A percentile compares a stretch with the other conserved stretches of the same genome.
These are phyloP conservation scores for Metopia argyrocephala DNA, from an alignment of 2,888 invertebrate species.

Conservation along the genomic window DNA sequence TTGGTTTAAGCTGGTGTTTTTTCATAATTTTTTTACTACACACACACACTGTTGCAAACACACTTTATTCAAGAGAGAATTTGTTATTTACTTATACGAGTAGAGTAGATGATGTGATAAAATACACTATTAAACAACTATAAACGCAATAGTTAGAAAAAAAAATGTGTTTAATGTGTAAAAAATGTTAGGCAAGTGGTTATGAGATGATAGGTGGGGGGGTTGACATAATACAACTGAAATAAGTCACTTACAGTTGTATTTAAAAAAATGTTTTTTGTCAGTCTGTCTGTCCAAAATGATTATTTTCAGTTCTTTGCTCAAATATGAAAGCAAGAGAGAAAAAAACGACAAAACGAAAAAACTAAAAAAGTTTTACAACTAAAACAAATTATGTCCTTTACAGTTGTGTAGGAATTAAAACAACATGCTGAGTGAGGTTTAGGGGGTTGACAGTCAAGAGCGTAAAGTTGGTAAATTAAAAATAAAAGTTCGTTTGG, in stretches of 20 bases:
- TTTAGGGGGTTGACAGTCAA: neutral
- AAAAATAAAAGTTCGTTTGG: constrained; percentile 23
- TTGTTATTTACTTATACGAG: constrained; percentile 49
- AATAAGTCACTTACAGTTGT: constrained; percentile 45
- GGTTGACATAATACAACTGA: constrained; percentile 7
- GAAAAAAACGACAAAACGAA: no score
- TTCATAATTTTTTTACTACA: neutral
- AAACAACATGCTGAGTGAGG: neutral
- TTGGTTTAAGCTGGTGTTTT: neutral
- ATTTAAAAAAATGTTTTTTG: constrained; percentile 10
- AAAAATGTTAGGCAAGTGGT: no score
- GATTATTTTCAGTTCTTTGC: constrained; percentile 11
- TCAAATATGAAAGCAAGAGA: constrained; percentile 37
- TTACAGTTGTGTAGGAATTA: constrained; percentile 50
- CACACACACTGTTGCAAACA: neutral
- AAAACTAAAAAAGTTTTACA: constrained; percentile 55
- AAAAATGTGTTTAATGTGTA: no score
- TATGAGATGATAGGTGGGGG: no score
- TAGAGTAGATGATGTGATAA: constrained; percentile 51
- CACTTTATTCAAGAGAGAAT: constrained; percentile 22
- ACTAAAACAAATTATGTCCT: constrained; percentile 59
- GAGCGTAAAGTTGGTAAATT: neutral
- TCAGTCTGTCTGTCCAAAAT: neutral
- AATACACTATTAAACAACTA: constrained; percentile 42
- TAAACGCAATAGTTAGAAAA: no score